These are phyloP conservation scores for Eupithecia vulgata DNA, from an alignment of 2,888 invertebrate species.

Conservation along the genomic window DNA sequence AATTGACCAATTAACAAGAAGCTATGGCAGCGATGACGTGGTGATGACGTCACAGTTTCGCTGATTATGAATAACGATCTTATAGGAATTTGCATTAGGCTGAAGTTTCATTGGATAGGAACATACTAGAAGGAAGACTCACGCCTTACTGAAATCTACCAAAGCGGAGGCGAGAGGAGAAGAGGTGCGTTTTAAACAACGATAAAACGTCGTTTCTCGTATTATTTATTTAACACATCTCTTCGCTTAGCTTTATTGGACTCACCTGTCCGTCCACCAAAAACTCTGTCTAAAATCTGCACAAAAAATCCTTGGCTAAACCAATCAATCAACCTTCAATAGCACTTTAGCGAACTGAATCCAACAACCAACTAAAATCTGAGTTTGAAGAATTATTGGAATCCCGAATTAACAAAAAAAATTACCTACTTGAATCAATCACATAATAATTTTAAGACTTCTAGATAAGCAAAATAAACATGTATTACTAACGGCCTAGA, in stretches of 20 bases:
- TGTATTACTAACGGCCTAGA: too few species aligned
- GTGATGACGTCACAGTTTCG: conserved; percentile 8
- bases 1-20: conserved; percentile 19
- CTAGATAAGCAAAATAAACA: too few species aligned
- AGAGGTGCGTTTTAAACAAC: too few species aligned
- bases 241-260: too few species aligned
- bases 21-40: conserved; percentile 19
- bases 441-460: too few species aligned
- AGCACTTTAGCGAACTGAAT: neutral
- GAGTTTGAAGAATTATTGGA: neutral
- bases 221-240: too few species aligned
- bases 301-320: neutral
- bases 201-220: too few species aligned
- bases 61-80: neutral
- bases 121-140: neutral
- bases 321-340: neutral
- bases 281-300: neutral
- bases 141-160: neutral
- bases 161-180: too few species aligned
- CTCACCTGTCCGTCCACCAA: too few species aligned
- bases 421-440: neutral
- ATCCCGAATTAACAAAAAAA: neutral
- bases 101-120: neutral
- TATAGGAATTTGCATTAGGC: neutral
- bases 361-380: neutral